phyloP scores from a whole-genome alignment of 2,888 invertebrate species.

The Eupithecia tripunctaria region DNA sequence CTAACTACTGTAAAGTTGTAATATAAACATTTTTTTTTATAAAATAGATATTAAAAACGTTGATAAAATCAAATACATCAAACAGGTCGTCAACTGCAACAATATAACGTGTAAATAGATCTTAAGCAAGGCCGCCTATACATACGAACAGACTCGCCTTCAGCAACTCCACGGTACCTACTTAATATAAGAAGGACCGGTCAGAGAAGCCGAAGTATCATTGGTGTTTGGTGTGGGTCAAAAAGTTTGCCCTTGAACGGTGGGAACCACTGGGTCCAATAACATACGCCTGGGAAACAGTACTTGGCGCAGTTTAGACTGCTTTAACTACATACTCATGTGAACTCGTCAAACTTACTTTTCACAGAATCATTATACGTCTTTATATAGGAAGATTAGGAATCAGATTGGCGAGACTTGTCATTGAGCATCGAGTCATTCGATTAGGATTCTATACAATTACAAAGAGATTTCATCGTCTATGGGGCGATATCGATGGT shows the following conservation, averaged over 20 bases:
- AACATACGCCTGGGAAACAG: too few species aligned
- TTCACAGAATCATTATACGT: too few species aligned
- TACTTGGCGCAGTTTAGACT: too few species aligned
- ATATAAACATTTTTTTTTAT: conserved; percentile 1
- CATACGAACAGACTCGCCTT: neutral
- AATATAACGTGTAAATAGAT: neutral
- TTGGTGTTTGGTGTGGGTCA: too few species aligned
- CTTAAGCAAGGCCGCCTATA: neutral
- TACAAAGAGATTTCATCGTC: too few species aligned
- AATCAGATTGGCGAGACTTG: neutral
- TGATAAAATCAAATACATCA: conserved; percentile 11
- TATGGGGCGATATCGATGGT: too few species aligned
- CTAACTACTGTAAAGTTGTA: conserved; percentile 8
- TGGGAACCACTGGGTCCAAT: too few species aligned
- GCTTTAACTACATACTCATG: too few species aligned
- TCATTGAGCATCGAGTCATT: neutral
- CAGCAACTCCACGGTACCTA: neutral
- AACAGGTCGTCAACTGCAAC: neutral
- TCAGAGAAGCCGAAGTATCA: too few species aligned
- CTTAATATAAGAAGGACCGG: too few species aligned
- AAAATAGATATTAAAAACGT: conserved; percentile 12
- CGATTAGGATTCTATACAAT: neutral
- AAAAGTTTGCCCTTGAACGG: too few species aligned
- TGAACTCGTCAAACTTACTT: too few species aligned
- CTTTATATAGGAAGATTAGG: neutral